phyloP scores from a whole-genome alignment of 2,888 invertebrate genomes.

The Plusia festucae region DNA sequence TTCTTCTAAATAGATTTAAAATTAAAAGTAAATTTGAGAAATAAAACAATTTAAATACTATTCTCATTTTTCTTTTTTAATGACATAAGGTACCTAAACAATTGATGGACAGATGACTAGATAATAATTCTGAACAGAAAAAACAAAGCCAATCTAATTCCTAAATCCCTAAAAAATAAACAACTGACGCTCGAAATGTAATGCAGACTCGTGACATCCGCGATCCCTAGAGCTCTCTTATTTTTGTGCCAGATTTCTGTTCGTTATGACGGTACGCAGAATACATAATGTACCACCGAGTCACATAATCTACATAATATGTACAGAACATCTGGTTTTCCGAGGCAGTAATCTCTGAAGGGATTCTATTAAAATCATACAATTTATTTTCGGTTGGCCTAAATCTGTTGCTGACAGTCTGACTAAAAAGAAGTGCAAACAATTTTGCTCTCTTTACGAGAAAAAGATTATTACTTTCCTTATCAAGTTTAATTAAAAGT shows the following conservation, averaged over 20 bases:
- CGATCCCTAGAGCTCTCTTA: background rate
- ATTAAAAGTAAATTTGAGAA: too few relatives aligned
- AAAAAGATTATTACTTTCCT: too few relatives aligned
- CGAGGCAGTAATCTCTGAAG: background rate
- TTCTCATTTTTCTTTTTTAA: too few relatives aligned
- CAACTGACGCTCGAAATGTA: background rate
- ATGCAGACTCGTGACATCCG: background rate
- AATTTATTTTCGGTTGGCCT: background rate
- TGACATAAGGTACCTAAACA: too few relatives aligned
- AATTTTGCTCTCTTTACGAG: too few relatives aligned
- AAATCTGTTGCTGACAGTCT: background rate
- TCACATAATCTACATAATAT: constrained; percentile 1
- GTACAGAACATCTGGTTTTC: background rate
- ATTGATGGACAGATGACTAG: too few relatives aligned
- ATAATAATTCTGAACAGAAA: too few relatives aligned
- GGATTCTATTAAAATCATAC: background rate
- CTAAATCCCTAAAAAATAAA: background rate
- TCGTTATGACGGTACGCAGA: background rate
- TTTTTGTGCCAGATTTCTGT: background rate
- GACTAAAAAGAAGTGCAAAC: too few relatives aligned
- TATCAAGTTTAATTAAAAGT: too few relatives aligned
- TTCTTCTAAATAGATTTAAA: too few relatives aligned
- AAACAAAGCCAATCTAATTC: background rate
- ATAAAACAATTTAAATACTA: too few relatives aligned
- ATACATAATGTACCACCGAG: background rate